phyloP scores from a whole-genome alignment of 2,113 vertebrate species.

The Xiphophorus hellerii region DNA sequence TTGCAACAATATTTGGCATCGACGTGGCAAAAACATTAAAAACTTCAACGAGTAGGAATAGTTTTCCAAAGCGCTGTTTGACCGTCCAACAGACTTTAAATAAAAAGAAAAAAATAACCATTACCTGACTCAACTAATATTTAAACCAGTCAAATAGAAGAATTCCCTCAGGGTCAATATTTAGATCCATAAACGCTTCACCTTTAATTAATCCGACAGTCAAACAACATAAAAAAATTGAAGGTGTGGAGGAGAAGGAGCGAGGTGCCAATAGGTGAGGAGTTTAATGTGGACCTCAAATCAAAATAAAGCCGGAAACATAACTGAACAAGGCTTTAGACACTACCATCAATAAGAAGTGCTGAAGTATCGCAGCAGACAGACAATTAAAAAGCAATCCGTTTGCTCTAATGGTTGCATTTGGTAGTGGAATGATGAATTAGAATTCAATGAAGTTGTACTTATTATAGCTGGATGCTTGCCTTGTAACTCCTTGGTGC shows the following conservation, averaged over 20 bases:
- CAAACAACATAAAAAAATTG: not conserved
- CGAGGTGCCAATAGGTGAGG: constrained; percentile 27
- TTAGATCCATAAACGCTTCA: constrained; percentile 33
- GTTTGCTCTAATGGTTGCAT: constrained; percentile 63
- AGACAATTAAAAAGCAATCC: constrained; percentile 72
- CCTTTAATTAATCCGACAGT: constrained; percentile 29
- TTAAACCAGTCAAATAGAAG: constrained; percentile 32
- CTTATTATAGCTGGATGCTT: constrained; percentile 66
- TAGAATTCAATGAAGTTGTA: constrained; percentile 69
- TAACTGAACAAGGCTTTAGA: constrained; percentile 53
- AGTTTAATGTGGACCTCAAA: constrained; percentile 45
- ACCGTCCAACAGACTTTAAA: constrained; percentile 9
- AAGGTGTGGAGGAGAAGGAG: constrained; percentile 11
- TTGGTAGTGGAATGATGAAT: constrained; percentile 72
- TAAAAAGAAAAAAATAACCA: not conserved
- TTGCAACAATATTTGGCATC: too few species aligned
- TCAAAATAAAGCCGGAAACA: constrained; percentile 52
- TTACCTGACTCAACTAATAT: constrained; percentile 19
- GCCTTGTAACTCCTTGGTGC: constrained; percentile 52
- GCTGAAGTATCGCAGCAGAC: constrained; percentile 51
- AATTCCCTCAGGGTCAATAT: constrained; percentile 17
- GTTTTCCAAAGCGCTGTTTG: not conserved
- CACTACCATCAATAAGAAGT: constrained; percentile 38
- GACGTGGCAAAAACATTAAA: too few species aligned
- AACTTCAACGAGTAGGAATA: not conserved